Evolutionary conservation across 2,113 vertebrate species (phyloP).

Genomic region (Callipepla squamata): DNA sequence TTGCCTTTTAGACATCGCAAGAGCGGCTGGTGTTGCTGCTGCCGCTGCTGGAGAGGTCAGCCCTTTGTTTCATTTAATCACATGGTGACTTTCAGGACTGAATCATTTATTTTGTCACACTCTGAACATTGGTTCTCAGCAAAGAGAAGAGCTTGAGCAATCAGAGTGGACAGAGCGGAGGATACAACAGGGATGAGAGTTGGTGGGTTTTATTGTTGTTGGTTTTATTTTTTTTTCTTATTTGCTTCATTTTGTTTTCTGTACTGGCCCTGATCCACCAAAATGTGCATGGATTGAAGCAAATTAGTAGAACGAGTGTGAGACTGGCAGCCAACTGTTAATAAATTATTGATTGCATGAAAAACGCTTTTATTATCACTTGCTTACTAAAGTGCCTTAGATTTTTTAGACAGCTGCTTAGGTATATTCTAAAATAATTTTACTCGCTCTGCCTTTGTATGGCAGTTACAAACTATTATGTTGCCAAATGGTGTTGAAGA

Average conservation of each 20-base stretch:
- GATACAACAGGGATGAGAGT: neutral
- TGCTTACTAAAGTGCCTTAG: neutral
- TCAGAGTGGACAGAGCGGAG: neutral
- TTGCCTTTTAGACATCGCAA: slow-evolving; percentile 73
- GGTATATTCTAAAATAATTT: neutral
- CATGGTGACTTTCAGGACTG: neutral
- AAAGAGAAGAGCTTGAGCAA: neutral
- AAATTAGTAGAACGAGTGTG: slow-evolving; percentile 17
- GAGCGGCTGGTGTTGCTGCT: slow-evolving; percentile 13
- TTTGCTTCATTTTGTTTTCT: neutral
- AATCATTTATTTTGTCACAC: slow-evolving; percentile 60
- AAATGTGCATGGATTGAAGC: neutral
- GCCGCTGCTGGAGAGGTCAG: slow-evolving; percentile 42
- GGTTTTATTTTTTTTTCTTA: too few relatives aligned
- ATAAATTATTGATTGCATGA: slow-evolving; percentile 6
- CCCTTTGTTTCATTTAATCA: slow-evolving; percentile 59
- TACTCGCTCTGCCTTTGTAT: neutral
- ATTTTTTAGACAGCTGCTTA: slow-evolving; percentile 1
- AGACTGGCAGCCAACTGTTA: slow-evolving; percentile 2
- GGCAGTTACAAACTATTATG: neutral
- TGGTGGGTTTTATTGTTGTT: neutral
- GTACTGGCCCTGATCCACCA: slow-evolving; percentile 18
- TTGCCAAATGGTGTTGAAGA: neutral
- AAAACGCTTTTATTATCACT: neutral
- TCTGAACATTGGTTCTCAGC: slow-evolving; percentile 40